Evolutionary conservation across 2,888 invertebrate genomes (phyloP).

Genomic region (Rhynchonema sp.): DNA sequence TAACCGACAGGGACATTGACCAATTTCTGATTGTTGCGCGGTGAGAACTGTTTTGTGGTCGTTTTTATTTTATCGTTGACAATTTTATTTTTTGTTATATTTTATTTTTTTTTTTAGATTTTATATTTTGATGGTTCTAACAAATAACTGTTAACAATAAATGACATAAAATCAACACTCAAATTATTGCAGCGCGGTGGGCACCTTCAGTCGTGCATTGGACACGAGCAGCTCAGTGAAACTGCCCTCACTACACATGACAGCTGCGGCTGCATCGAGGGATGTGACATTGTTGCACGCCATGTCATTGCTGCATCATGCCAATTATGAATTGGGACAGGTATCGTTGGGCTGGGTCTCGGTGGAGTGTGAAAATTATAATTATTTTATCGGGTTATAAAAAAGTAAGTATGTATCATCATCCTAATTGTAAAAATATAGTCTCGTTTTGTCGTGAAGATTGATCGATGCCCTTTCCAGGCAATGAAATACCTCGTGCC

Average conservation of each 20-base stretch:
- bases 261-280: slow-evolving; percentile 91
- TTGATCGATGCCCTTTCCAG: slow-evolving; percentile 5
- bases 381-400: not conserved
- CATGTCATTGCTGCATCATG: slow-evolving; percentile 85
- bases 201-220: slow-evolving; percentile 91
- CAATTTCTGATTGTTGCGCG: slow-evolving; percentile 71
- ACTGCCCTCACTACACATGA: slow-evolving; percentile 95
- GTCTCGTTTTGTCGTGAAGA: not conserved
- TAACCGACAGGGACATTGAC: slow-evolving; percentile 89
- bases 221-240: slow-evolving; percentile 96
- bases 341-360: slow-evolving; percentile 38
- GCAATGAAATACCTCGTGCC: slow-evolving; percentile 26
- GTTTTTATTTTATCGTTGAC: not conserved
- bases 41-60: no score
- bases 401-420: not conserved
- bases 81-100: not conserved
- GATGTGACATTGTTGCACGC: slow-evolving; percentile 98
- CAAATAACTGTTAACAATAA: no score
- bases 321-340: slow-evolving; percentile 69
- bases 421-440: not conserved
- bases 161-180: no score
- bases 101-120: not conserved
- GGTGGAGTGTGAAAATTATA: not conserved
- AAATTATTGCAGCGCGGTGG: slow-evolving; percentile 53
- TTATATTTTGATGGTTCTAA: no score